phyloP scores from a whole-genome alignment of 1,140 invertebrate genomes.

The Diabrotica undecimpunctata region DNA sequence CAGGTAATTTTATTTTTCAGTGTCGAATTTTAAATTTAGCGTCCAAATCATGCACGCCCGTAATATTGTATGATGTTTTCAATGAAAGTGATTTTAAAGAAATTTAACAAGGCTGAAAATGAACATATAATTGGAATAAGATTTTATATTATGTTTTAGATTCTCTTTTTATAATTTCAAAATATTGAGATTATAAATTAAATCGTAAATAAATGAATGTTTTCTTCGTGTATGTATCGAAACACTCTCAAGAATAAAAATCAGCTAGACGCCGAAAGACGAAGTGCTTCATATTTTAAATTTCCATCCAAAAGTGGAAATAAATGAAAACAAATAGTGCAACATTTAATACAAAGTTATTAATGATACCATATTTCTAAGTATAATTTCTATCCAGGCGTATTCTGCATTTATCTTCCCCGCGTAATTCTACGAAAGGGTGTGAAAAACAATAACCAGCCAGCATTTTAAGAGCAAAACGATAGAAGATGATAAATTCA shows the following conservation, averaged over 20 bases:
- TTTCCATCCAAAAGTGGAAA: constrained; percentile 28
- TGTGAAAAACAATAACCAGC: constrained; percentile 38
- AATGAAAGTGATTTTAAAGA: no score
- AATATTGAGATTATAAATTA: no score
- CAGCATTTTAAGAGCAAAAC: constrained; percentile 36
- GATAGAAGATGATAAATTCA: constrained; percentile 44
- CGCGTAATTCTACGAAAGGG: constrained; percentile 24
- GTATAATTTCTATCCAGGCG: constrained; percentile 36
- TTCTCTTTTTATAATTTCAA: constrained; percentile 33
- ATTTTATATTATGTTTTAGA: no score
- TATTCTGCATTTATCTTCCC: constrained; percentile 20
- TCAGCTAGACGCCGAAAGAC: constrained; percentile 7
- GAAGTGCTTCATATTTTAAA: constrained; percentile 33
- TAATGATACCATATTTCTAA: constrained; percentile 43
- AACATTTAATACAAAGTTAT: constrained; percentile 43
- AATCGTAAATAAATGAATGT: no score
- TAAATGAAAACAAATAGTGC: constrained; percentile 41
- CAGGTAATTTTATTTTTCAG: no score
- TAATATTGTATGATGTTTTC: no score
- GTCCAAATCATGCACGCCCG: no score
- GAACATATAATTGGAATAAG: no score
- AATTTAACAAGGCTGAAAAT: no score
- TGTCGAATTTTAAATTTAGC: no score
- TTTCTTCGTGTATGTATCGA: no score
- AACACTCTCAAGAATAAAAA: no score